phyloP scores from a whole-genome alignment of 2,797 vertebrate genomes.

The Lepidocolaptes lacrymiger region DNA sequence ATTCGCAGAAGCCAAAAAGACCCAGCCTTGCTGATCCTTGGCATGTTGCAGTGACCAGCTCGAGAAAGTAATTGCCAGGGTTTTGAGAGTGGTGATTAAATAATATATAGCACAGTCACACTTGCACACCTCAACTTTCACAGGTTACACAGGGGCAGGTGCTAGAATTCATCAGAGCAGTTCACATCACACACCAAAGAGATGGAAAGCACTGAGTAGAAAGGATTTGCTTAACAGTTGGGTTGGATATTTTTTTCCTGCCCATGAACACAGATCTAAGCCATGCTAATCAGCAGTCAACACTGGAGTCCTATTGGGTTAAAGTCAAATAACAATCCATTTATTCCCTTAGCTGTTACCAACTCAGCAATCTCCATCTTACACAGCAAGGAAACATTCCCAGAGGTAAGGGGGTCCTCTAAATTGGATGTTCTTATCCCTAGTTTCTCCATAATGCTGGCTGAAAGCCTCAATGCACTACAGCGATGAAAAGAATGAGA shows the following conservation, averaged over 20 bases:
- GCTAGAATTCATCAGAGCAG: not conserved
- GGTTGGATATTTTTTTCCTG: not conserved
- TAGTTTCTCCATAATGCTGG: slow-evolving; percentile 22
- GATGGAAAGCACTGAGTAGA: not conserved
- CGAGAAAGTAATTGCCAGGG: not conserved
- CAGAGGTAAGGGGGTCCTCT: slow-evolving; percentile 25
- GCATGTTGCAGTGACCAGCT: not conserved
- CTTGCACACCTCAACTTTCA: not conserved
- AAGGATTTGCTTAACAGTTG: slow-evolving; percentile 30
- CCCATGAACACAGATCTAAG: slow-evolving; percentile 28
- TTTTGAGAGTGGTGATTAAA: not conserved
- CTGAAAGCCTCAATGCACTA: slow-evolving; percentile 37
- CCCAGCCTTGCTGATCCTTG: not conserved
- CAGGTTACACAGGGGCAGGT: not conserved
- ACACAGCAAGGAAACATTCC: slow-evolving; percentile 24
- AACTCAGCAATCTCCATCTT: slow-evolving; percentile 50
- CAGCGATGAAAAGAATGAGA: slow-evolving; percentile 56
- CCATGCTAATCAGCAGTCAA: slow-evolving; percentile 30
- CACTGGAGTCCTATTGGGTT: slow-evolving; percentile 17
- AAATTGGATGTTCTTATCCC: slow-evolving; percentile 35
- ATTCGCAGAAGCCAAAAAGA: not conserved
- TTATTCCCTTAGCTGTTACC: slow-evolving; percentile 39
- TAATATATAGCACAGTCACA: fast-evolving
- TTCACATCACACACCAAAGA: not conserved
- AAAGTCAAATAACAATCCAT: slow-evolving; percentile 39